Percentiles rank a stretch among this genome's conserved stretches.
Evolutionary conservation across 2,113 vertebrate species (phyloP).

Genomic region (Urocynchramus pylzowi): DNA sequence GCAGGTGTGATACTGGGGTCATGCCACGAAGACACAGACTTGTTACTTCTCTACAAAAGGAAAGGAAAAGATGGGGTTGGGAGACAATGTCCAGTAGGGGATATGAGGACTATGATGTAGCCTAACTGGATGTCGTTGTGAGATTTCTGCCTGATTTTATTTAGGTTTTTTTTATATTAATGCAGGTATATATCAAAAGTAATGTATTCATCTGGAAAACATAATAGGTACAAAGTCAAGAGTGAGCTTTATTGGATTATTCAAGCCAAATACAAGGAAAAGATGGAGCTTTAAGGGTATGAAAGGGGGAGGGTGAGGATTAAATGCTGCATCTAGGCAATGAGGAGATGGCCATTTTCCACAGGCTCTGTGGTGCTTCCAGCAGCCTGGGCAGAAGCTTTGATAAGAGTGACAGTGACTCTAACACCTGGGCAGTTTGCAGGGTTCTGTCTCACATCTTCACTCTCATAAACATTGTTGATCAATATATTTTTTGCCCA

Average conservation of each 20-base stretch:
- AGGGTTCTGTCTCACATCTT: not conserved
- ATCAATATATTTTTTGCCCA: not conserved
- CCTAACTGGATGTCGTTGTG: not conserved
- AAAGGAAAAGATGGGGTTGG: not conserved
- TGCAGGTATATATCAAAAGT: not conserved
- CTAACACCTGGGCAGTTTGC: not conserved
- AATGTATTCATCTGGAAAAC: not conserved
- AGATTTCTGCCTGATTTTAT: not conserved
- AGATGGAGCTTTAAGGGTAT: not conserved
- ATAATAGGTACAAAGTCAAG: not conserved
- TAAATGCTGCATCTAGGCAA: accelerated
- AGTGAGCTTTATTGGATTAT: not conserved
- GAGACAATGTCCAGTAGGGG: not conserved
- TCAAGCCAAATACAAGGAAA: not conserved
- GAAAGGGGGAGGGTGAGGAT: not conserved
- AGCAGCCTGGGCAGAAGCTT: not conserved
- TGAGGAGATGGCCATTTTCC: not conserved
- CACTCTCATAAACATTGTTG: not conserved
- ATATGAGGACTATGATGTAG: not conserved
- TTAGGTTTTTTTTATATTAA: not conserved
- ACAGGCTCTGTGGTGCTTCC: not conserved
- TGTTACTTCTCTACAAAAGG: not conserved
- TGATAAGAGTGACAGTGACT: not conserved
- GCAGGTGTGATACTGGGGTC: too few species aligned
- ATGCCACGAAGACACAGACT: not conserved